Evolutionary conservation across 2,888 invertebrate genomes (phyloP).

Genomic region (Lasioglossum malachurum): DNA sequence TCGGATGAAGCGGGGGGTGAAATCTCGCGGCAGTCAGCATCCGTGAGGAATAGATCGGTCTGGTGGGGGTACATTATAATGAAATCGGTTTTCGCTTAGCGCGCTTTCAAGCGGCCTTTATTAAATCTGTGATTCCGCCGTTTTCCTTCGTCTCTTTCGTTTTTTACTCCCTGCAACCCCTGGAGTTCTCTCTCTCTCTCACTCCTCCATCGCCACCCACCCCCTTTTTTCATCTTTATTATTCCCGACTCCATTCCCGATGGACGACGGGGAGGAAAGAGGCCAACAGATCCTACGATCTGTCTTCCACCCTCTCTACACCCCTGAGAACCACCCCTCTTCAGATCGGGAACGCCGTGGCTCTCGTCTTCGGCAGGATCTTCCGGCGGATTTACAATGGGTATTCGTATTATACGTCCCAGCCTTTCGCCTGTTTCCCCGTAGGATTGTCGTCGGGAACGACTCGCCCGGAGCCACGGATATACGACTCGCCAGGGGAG

Average conservation of each 20-base stretch:
- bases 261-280: constrained; percentile 31
- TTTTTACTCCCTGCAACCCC: constrained; percentile 25
- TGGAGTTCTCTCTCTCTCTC: not conserved
- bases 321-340: constrained; percentile 14
- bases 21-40: constrained; percentile 70
- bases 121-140: constrained; percentile 78
- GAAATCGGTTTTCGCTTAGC: constrained; percentile 83
- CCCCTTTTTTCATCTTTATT: constrained; percentile 38
- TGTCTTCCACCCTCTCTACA: constrained; percentile 33
- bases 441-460: constrained; percentile 55
- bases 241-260: constrained; percentile 55
- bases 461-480: constrained; percentile 39
- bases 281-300: constrained; percentile 45
- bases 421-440: constrained; percentile 44
- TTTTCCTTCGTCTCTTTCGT: constrained; percentile 50
- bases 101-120: constrained; percentile 77
- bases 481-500: constrained; percentile 39
- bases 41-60: constrained; percentile 63
- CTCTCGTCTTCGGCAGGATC: constrained; percentile 40
- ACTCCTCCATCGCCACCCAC: not conserved
- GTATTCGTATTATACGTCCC: constrained; percentile 51
- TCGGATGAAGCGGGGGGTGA: constrained; percentile 20
- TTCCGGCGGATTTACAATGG: constrained; percentile 51
- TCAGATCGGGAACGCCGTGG: not conserved
- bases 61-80: constrained; percentile 75